Percentiles rank a stretch among this genome's conserved stretches.
Evolutionary conservation across 2,113 vertebrate genomes (phyloP).

Genomic region (Pelecanoides urinatrix): DNA sequence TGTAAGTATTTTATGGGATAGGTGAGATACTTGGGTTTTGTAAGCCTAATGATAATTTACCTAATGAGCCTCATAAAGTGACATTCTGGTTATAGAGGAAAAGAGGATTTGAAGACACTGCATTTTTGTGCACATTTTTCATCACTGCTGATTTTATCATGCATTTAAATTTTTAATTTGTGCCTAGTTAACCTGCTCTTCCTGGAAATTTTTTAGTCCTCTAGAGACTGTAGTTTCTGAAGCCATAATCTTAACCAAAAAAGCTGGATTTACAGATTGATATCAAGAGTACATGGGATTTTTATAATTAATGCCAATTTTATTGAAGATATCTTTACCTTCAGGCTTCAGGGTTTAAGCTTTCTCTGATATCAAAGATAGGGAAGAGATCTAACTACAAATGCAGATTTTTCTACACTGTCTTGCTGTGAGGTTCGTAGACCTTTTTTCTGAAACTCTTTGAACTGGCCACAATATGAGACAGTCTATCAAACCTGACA

Average conservation of each 20-base stretch:
- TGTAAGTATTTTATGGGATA: not conserved
- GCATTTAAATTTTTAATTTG: not conserved
- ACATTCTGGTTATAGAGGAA: not conserved
- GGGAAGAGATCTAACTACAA: not conserved
- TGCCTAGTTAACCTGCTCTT: not conserved
- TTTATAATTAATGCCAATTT: not conserved
- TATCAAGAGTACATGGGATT: not conserved
- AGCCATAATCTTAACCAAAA: not conserved
- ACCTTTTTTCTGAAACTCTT: not conserved
- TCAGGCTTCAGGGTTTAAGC: not conserved
- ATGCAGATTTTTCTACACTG: not conserved
- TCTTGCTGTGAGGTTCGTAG: not conserved
- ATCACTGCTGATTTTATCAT: not conserved
- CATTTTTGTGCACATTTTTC: not conserved
- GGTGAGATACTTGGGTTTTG: not conserved
- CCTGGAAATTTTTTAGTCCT: not conserved
- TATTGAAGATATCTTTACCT: not conserved
- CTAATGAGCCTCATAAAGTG: not conserved
- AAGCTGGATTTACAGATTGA: not conserved
- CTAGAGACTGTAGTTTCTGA: not conserved
- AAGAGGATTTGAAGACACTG: not conserved
- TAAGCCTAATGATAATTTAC: not conserved
- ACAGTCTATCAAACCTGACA: not conserved
- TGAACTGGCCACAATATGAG: not conserved
- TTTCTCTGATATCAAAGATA: not conserved